A percentile compares a stretch with the other conserved stretches of the same genome.
phyloP scores from a whole-genome alignment of 2,797 vertebrate genomes.

The Hyperoplus immaculatus region DNA sequence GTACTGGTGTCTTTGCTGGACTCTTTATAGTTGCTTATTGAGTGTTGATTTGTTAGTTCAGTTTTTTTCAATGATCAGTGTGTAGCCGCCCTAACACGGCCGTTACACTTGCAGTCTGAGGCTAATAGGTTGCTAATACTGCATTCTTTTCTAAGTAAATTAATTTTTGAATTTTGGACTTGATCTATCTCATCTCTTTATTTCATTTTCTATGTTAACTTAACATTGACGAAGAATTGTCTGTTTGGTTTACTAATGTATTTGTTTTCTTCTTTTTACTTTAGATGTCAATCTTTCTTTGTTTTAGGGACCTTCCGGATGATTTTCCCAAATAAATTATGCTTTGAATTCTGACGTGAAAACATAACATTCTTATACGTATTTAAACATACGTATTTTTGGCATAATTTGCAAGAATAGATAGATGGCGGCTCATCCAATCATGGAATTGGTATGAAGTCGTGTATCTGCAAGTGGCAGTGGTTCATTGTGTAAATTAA shows the following conservation, averaged over 20 bases:
- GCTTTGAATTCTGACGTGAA: neutral
- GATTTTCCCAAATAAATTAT: neutral
- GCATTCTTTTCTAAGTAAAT: no score
- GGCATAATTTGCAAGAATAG: neutral
- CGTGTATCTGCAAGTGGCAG: constrained; percentile 33
- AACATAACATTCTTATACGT: neutral
- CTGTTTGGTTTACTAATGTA: neutral
- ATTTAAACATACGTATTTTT: neutral
- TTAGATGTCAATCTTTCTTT: neutral
- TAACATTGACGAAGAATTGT: neutral
- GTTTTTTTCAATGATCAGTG: no score
- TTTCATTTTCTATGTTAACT: neutral
- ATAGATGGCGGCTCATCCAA: neutral
- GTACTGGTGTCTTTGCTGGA: no score
- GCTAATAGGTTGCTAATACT: no score
- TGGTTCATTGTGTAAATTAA: constrained; percentile 44
- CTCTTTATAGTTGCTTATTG: no score
- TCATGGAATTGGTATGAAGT: constrained; percentile 6
- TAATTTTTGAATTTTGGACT: no score
- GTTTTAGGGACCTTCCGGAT: neutral
- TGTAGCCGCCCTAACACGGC: no score
- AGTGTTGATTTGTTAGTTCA: no score
- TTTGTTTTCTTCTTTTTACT: neutral
- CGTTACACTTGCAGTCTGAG: no score
- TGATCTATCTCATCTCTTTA: no score